Evolutionary conservation across 2,888 invertebrate species (phyloP), one percentile per base, ranked within the genome.

Genomic region (Octonoba sinensis): DNA sequence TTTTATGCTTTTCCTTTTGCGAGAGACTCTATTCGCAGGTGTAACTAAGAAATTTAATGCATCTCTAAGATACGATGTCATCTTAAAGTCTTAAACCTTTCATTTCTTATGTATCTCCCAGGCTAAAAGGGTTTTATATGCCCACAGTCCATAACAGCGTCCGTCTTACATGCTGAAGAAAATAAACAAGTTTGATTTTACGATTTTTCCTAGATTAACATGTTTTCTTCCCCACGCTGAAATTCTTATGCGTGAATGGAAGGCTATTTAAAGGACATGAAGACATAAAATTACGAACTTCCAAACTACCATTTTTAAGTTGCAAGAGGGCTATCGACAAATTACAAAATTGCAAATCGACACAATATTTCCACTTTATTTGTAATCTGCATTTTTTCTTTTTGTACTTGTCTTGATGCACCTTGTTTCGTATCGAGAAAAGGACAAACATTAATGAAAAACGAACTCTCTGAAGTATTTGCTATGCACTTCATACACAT

Each of bases 131-230:
- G 24, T 76, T 76, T 76, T 76, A 76, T 76, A 57, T 76, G 60
- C 64, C 69, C 56, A 47, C 54, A 69, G 76, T 76, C 59, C 69
- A 62, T 69, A 76, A 70, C 65, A 70, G 46, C 16, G 62, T 24
- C 59, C 60, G 51, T 22, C 67, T 51, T 67, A 66, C 67, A 67
- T 69, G 44, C 59, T 69, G 27, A 76, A 76, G 76, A 76, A 62
- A 60, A 76, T 76, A 76, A 76, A 76, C 69, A 69, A 69, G 69
- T 76, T 76, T 76, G 76, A 76, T 76, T 76, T 76, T 69, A 76
- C 76, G 76, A 70, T 76, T 76, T 76, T 75, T 70, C 62, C 54
- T 64, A 76, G 76, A 76, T 70, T 76, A 76, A 49, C 76, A 60
- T 62, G 75, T 59, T 67, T 49, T 66, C 60, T 57, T 22, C 60